Conservation (phyloP, 2,797 vertebrate genomes). For the Avahi laniger region DNA sequence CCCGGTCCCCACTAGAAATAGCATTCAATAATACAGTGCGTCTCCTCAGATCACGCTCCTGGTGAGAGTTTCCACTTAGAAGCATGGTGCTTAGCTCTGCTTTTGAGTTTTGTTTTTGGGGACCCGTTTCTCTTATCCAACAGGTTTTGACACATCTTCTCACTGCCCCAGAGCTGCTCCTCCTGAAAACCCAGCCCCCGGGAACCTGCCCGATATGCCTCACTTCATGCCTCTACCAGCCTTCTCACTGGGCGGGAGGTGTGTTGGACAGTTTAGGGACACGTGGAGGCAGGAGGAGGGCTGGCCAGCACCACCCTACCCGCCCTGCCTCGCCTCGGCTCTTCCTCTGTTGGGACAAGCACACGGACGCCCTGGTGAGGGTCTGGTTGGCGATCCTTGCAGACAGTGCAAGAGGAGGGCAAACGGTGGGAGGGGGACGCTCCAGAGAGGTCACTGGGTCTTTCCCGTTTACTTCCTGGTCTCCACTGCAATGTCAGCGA, state of each 20-base stretch:
- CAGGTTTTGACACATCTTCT: background rate
- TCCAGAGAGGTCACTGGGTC: background rate
- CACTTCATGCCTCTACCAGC: background rate
- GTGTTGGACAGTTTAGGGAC: fast-evolving
- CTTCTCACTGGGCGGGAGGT: background rate
- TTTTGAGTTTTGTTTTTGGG: background rate
- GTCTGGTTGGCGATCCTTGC: background rate
- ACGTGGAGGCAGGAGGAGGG: background rate
- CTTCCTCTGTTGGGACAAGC: background rate
- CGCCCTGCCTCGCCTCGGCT: too few species aligned
- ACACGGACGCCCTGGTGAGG: background rate
- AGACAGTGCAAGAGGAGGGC: background rate
- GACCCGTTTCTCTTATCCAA: background rate
- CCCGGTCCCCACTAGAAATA: background rate
- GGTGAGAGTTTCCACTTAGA: background rate
- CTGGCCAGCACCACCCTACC: background rate
- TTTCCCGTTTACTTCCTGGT: background rate
- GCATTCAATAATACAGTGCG: fast-evolving
- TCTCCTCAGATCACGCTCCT: fast-evolving
- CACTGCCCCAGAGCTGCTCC: conserved; percentile 36
- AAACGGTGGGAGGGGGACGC: background rate
- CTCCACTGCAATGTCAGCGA: background rate
- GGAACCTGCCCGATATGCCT: background rate
- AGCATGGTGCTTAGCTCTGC: background rate
- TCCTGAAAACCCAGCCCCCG: background rate